Conservation (phyloP, 2,888 invertebrate species). For the Congeria kusceri region DNA sequence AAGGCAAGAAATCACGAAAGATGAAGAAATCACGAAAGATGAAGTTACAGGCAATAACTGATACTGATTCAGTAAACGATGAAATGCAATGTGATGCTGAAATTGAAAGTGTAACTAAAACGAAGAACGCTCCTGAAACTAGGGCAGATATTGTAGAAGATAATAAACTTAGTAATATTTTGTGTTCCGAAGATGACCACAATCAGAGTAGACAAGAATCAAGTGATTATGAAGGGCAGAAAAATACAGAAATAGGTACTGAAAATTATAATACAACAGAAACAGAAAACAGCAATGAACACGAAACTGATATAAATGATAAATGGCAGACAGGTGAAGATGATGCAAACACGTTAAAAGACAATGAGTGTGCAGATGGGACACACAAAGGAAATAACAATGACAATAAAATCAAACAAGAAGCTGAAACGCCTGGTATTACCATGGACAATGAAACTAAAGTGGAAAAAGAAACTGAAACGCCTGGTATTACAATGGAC, state of each 20-base stretch:
- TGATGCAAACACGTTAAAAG: neutral
- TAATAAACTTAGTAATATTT: neutral
- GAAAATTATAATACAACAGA: neutral
- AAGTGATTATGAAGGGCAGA: neutral
- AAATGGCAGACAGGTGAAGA: neutral
- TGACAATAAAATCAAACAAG: too few species aligned
- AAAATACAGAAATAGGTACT: constrained; percentile 2
- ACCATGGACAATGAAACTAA: too few species aligned
- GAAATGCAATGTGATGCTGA: too few species aligned
- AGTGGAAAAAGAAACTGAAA: too few species aligned
- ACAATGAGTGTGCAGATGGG: neutral
- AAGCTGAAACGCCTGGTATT: too few species aligned
- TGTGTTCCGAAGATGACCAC: too few species aligned
- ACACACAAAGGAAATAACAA: too few species aligned
- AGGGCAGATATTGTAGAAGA: neutral
- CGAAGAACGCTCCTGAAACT: neutral
- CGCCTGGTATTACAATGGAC: too few species aligned
- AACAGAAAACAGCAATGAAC: neutral
- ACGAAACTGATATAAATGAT: neutral
- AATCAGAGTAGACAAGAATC: neutral
- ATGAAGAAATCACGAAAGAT: too few species aligned
- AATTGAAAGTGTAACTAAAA: neutral
- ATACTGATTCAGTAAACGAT: too few species aligned
- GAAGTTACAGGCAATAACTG: too few species aligned
- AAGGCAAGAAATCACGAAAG: too few species aligned